Conservation (phyloP, 1,140 invertebrate genomes). For the Nephila pilipes region DNA sequence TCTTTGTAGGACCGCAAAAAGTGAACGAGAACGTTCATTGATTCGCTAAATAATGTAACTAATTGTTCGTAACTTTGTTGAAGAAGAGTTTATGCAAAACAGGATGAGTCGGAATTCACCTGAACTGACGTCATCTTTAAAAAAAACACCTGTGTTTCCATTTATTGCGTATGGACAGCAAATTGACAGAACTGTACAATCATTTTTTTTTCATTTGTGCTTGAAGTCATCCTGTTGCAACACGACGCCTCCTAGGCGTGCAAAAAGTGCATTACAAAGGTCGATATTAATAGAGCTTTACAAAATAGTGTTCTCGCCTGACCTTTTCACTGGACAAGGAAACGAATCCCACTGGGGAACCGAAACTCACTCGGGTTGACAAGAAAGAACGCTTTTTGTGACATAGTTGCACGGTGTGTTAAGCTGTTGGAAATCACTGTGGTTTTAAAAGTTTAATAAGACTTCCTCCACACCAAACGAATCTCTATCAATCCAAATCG, state of each 20-base stretch:
- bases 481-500: no score
- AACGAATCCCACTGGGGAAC: not conserved
- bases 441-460: not conserved
- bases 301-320: not conserved
- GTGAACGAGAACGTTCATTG: not conserved
- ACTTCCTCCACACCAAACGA: no score
- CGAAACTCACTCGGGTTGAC: not conserved
- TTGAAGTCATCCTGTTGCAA: not conserved
- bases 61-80: not conserved
- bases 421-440: not conserved
- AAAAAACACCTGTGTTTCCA: not conserved
- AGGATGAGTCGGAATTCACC: not conserved
- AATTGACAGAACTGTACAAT: not conserved
- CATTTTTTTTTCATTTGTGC: conserved; percentile 2
- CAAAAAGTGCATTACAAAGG: conserved; percentile 8
- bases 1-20: not conserved
- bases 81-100: no score
- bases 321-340: not conserved
- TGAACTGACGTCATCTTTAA: not conserved
- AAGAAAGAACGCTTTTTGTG: not conserved
- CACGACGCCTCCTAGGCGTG: not conserved
- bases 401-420: not conserved
- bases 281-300: conserved; percentile 3
- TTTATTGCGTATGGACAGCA: not conserved
- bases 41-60: not conserved